These are phyloP conservation scores for Bactericera cockerelli DNA, from an alignment of 1,140 invertebrate species.

Conservation along the genomic window DNA sequence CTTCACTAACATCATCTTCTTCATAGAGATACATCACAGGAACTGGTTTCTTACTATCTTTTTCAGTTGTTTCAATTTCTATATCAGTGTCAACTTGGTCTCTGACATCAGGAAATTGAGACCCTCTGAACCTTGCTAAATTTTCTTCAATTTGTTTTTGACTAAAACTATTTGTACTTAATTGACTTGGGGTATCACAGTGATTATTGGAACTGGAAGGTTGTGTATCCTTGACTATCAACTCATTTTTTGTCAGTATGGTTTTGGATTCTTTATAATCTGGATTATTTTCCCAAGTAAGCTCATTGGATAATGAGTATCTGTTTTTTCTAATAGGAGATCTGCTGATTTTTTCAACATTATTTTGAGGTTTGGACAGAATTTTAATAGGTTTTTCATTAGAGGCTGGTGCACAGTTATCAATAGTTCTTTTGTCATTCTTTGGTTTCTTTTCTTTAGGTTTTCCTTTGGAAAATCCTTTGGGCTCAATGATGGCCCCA, in stretches of 20 bases:
- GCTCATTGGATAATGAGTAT: background rate
- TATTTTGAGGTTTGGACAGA: background rate
- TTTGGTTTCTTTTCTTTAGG: background rate
- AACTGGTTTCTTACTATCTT: background rate
- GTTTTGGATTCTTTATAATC: background rate
- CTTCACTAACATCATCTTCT: background rate
- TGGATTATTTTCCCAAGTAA: constrained; percentile 4
- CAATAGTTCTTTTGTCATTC: too few species aligned
- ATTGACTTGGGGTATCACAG: too few species aligned
- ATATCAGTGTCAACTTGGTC: background rate
- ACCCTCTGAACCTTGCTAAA: background rate
- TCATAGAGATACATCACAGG: background rate
- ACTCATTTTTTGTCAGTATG: background rate
- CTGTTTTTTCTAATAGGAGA: background rate
- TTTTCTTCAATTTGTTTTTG: background rate
- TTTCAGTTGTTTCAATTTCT: background rate
- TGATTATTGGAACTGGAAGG: background rate
- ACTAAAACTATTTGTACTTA: background rate
- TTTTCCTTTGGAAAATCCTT: constrained; percentile 3
- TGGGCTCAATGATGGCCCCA: background rate
- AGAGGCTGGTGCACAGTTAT: too few species aligned
- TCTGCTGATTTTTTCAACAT: background rate
- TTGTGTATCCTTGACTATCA: background rate
- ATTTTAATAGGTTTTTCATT: too few species aligned
- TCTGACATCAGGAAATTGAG: background rate